A percentile compares a stretch with the other conserved stretches of the same genome.
These are phyloP conservation scores for Colaptes auratus DNA, from an alignment of 2,113 vertebrate genomes.

Conservation along the genomic window DNA sequence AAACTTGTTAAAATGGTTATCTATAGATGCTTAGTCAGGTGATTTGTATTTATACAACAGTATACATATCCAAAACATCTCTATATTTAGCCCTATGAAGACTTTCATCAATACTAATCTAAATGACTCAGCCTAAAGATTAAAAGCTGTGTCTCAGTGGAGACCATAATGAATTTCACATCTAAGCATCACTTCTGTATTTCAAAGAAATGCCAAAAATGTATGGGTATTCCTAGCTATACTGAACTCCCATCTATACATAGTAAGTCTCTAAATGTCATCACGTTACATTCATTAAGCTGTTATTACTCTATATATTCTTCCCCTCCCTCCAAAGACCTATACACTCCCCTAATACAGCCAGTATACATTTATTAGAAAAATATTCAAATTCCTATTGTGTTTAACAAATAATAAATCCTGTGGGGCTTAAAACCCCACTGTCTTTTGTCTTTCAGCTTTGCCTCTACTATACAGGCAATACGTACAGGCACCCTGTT, in stretches of 20 bases:
- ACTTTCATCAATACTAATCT: not conserved
- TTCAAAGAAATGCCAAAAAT: conserved; percentile 45
- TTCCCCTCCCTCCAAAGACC: not conserved
- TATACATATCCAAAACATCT: not conserved
- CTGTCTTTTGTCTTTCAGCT: not conserved
- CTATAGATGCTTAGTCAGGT: not conserved
- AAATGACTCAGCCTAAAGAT: conserved; percentile 35
- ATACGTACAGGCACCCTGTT: not conserved
- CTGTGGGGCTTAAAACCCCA: not conserved
- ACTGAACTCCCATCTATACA: not conserved
- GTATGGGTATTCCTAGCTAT: not conserved
- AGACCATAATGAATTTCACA: conserved; percentile 31
- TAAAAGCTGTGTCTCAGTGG: not conserved
- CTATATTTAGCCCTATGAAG: not conserved
- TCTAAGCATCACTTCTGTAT: conserved; percentile 6
- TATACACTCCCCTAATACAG: not conserved
- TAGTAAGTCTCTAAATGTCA: not conserved
- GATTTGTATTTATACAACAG: not conserved
- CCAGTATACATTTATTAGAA: not conserved
- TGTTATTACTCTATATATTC: not conserved
- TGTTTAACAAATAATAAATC: not conserved
- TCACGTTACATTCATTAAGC: not conserved
- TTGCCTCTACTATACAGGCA: not conserved
- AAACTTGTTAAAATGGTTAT: not conserved
- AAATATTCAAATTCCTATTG: not conserved